Evolutionary conservation across 2,888 invertebrate genomes (phyloP).

Genomic region (Aleiodes testaceus): DNA sequence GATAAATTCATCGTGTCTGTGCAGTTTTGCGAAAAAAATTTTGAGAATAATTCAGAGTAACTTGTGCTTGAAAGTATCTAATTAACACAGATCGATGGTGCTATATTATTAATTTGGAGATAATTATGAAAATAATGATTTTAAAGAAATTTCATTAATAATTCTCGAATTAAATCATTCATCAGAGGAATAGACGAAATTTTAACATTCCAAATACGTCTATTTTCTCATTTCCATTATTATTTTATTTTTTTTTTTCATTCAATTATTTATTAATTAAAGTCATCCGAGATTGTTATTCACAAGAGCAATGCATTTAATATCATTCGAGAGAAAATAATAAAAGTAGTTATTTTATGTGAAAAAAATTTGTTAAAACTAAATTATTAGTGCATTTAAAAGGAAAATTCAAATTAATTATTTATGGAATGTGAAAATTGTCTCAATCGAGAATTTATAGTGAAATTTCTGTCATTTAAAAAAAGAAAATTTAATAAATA

Average conservation of each 20-base stretch:
- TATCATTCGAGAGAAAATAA: conserved; percentile 34
- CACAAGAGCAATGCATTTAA: conserved; percentile 47
- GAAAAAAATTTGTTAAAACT: conserved; percentile 22
- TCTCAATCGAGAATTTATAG: conserved; percentile 27
- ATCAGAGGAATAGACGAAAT: conserved; percentile 43
- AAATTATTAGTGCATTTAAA: conserved; percentile 53
- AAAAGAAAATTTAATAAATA: not conserved
- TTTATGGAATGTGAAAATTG: conserved; percentile 8
- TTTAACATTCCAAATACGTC: conserved; percentile 67
- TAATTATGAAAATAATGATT: conserved; percentile 25
- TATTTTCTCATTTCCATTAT: conserved; percentile 49
- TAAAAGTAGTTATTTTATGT: conserved; percentile 36
- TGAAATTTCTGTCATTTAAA: conserved; percentile 15
- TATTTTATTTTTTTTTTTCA: not conserved
- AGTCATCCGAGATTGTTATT: conserved; percentile 23
- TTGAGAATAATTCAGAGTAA: not conserved
- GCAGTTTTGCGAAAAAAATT: conserved; percentile 16
- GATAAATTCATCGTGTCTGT: conserved; percentile 30
- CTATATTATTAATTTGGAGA: not conserved
- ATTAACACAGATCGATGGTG: too few relatives aligned
- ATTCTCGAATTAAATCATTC: conserved; percentile 33
- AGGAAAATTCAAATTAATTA: conserved; percentile 6
- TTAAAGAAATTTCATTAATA: conserved; percentile 10
- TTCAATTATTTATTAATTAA: not conserved
- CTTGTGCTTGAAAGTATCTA: not conserved